Percentiles rank a stretch among this genome's conserved stretches.
phyloP scores from a whole-genome alignment of 2,888 invertebrate species.

The Morinoia aosen region DNA sequence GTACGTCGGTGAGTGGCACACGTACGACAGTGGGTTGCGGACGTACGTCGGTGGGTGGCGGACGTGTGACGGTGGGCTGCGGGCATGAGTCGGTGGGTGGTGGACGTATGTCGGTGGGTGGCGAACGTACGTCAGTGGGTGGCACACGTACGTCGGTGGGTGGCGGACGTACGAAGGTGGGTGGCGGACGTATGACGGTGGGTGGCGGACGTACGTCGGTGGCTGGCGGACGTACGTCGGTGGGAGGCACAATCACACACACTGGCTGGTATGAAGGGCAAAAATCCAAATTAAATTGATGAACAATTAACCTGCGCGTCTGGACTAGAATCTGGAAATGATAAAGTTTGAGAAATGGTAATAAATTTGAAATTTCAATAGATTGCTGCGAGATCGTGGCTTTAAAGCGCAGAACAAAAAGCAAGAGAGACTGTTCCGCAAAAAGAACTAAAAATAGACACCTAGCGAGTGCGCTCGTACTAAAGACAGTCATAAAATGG shows the following conservation, averaged over 20 bases:
- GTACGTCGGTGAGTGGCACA: no score
- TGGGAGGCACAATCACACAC: neutral
- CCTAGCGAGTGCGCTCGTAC: no score
- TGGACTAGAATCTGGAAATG: neutral
- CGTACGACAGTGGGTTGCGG: no score
- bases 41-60: no score
- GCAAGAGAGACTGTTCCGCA: neutral
- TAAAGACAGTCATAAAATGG: no score
- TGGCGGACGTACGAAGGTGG: neutral
- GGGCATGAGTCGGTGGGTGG: no score
- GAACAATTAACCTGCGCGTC: neutral
- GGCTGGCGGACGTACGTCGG: neutral
- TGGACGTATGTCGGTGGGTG: no score
- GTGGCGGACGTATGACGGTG: no score
- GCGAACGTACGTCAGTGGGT: no score
- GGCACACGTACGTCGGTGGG: neutral
- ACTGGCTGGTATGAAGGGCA: neutral
- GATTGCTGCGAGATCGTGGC: no score
- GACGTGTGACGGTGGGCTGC: no score
- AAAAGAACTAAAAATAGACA: neutral
- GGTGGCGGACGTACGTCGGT: neutral
- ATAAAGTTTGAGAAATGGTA: neutral
- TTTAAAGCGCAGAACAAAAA: no score
- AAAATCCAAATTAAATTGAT: neutral
- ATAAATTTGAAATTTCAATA: neutral